Evolutionary conservation across 2,888 invertebrate species (phyloP), one percentile per base, ranked within the genome.

Genomic region (Stramonita haemastoma): DNA sequence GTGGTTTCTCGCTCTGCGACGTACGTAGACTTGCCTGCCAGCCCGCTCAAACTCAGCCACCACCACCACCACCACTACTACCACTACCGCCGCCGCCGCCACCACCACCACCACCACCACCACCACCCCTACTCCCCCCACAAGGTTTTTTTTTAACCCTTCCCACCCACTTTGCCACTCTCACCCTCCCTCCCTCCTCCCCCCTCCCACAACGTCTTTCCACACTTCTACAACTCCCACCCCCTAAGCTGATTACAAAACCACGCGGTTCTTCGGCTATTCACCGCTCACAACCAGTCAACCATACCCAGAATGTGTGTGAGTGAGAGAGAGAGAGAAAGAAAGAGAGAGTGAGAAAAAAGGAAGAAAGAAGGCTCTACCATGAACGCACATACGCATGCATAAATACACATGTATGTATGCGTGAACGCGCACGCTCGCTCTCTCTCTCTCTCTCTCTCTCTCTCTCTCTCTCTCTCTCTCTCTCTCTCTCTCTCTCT

Each of bases 181-280:
- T 73, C n/a, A 26, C n/a, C n/a, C 73, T n/a, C 73, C 73, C 73
- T n/a, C 73, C 73, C n/a, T 22, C 77, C 77, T 22, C 77, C 77
- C 29, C 29, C 77, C 77, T 32, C 13, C 77, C 77, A 79, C 32
- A 13, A 15, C n/a, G 22, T n/a, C n/a, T 73, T 73, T 73, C 32
- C 87, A 32, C 46, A 17, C 77, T 79, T n/a, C 56, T 77, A 79
- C 60, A 22, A 60, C 60, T 60, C 60, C 60, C 60, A 60, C 70
- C 86, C 60, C 36, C 66, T 60, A 87, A 87, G 87, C 87, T 73
- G 73, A 87, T 79, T 87, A 86, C 86, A 60, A 86, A 87, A 87
- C 77, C 87, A 57, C 73, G 87, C 86, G 34, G 86, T 77, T 29
- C 86, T 86, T 66, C 15, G 77, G 34, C 34, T 86, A 86, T 86